Evolutionary conservation across 2,113 vertebrate genomes (phyloP).

Genomic region (Carassius carassius): DNA sequence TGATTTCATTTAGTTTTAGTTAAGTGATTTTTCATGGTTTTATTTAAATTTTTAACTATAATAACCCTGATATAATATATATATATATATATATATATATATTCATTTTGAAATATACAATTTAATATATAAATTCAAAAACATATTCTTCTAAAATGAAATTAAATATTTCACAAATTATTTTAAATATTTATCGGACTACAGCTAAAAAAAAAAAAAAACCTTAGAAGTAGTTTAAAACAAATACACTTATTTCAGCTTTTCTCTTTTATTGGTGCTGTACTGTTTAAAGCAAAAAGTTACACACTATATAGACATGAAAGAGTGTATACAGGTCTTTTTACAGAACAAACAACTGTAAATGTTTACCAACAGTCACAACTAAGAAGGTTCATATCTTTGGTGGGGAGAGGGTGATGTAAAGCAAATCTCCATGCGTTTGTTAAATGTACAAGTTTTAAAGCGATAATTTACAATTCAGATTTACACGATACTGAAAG

Average conservation of each 20-base stretch:
- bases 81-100: no score
- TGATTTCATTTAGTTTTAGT: no score
- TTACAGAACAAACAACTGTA: constrained; percentile 62
- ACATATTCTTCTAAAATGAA: not conserved
- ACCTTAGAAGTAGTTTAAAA: not conserved
- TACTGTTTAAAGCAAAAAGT: constrained; percentile 65
- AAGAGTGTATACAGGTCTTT: constrained; percentile 52
- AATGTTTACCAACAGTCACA: constrained; percentile 57
- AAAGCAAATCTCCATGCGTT: constrained; percentile 60
- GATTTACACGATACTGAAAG: constrained; percentile 68
- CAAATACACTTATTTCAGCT: not conserved
- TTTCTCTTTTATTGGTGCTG: constrained; percentile 69
- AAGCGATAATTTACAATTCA: constrained; percentile 71
- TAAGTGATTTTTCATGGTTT: no score
- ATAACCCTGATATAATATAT: no score
- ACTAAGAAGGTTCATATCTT: constrained; percentile 64
- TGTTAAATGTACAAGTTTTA: constrained; percentile 56
- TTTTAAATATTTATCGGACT: not conserved
- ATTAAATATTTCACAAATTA: not conserved
- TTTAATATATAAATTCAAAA: no score
- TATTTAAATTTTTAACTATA: no score
- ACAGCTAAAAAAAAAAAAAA: not conserved
- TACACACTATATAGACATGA: constrained; percentile 66
- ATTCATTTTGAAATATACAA: no score
- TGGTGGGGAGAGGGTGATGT: constrained; percentile 65